Conservation (phyloP, 1,140 invertebrate species). For the Philaenus spumarius region DNA sequence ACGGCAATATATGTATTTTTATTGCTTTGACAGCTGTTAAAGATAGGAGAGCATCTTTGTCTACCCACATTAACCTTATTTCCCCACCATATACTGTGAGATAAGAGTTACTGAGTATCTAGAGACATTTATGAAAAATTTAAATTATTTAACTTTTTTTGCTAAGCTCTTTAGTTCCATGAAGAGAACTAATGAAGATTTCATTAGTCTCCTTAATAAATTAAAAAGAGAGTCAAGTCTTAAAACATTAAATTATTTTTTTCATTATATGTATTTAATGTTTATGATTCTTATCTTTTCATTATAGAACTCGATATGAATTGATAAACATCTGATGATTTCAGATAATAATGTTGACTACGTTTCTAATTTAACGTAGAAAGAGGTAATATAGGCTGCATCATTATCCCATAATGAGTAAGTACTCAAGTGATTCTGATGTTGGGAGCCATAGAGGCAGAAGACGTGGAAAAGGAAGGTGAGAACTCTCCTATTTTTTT, state of each 20-base stretch:
- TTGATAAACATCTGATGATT: background rate
- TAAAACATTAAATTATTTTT: background rate
- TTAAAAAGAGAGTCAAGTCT: background rate
- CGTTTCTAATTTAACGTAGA: background rate
- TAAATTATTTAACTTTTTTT: too few relatives aligned
- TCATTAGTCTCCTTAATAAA: too few relatives aligned
- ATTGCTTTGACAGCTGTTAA: too few relatives aligned
- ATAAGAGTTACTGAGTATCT: too few relatives aligned
- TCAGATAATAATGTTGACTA: background rate
- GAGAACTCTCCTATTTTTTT: background rate
- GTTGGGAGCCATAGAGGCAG: background rate
- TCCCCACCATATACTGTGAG: too few relatives aligned
- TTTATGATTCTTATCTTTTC: background rate
- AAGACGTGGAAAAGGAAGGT: conserved; percentile 2
- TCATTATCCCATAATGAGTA: conserved; percentile 1
- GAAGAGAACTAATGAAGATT: too few relatives aligned
- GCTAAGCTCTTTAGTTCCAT: too few relatives aligned
- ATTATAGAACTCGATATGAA: too few relatives aligned
- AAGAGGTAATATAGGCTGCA: background rate
- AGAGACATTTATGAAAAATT: too few relatives aligned
- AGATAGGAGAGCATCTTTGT: too few relatives aligned
- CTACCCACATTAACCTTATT: too few relatives aligned
- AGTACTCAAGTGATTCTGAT: conserved; percentile 16
- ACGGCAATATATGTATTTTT: too few relatives aligned
- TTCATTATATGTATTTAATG: background rate